Conservation (phyloP, 2,888 invertebrate species). For the Limulus polyphemus region DNA sequence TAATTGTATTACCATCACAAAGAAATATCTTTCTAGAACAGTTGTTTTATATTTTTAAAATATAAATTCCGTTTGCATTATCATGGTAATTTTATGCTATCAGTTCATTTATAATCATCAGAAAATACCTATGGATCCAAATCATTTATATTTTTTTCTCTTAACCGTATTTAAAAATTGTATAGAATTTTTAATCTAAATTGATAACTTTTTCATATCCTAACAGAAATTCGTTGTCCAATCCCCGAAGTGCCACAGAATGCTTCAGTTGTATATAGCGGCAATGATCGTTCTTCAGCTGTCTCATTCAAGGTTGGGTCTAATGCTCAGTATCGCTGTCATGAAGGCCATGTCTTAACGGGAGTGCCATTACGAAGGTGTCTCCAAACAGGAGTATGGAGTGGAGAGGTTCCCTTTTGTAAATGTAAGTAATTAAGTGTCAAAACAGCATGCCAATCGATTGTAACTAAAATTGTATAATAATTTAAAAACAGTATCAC, state of each 20-base stretch:
- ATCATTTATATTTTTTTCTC: neutral
- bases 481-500: too few species aligned
- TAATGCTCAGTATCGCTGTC: constrained; percentile 27
- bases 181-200: neutral
- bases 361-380: constrained; percentile 25
- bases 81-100: too few species aligned
- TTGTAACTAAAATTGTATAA: too few species aligned
- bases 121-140: neutral
- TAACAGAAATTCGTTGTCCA: constrained; percentile 67
- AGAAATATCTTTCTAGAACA: too few species aligned
- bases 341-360: constrained; percentile 24
- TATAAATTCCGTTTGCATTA: too few species aligned
- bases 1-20: too few species aligned
- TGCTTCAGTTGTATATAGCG: constrained; percentile 72
- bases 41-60: too few species aligned
- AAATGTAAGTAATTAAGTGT: constrained; percentile 10
- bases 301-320: constrained; percentile 29
- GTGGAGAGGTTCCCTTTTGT: constrained; percentile 22
- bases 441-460: too few species aligned
- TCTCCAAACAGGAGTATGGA: constrained; percentile 25
- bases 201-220: neutral
- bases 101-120: too few species aligned
- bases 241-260: constrained; percentile 70
- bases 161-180: constrained; percentile 1
- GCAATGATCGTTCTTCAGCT: constrained; percentile 55